Percentiles rank a stretch among this genome's conserved stretches.
phyloP scores from a whole-genome alignment of 1,140 invertebrate genomes.

The Penaeus indicus region DNA sequence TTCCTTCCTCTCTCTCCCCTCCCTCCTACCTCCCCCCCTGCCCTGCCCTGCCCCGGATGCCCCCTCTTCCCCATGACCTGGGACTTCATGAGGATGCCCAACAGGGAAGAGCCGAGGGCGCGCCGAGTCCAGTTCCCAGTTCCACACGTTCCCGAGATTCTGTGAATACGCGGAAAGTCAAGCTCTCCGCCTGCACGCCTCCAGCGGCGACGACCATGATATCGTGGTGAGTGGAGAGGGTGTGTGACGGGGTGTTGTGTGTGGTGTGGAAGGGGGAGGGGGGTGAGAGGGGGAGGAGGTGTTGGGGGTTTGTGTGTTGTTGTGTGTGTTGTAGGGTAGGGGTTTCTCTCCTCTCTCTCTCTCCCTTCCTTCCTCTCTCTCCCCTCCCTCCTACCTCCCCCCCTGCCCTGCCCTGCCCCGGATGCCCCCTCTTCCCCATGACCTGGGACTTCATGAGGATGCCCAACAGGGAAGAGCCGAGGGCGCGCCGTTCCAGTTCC shows the following conservation, averaged over 20 bases:
- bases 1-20: background rate
- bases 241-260: no score
- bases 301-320: no score
- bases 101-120: conserved; percentile 3
- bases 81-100: conserved; percentile 27
- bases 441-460: conserved; percentile 16
- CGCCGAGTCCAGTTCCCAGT: conserved; percentile 15
- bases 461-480: conserved; percentile 27
- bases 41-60: background rate
- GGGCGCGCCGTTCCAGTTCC: background rate
- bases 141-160: conserved; percentile 34
- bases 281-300: no score
- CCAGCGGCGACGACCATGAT: background rate
- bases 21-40: background rate
- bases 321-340: no score
- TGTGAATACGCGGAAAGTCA: conserved; percentile 22
- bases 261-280: no score
- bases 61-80: conserved; percentile 1
- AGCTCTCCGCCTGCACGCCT: background rate
- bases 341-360: no score
- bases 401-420: background rate
- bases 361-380: background rate
- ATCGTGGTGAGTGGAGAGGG: background rate
- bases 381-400: background rate
- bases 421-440: background rate